Evolutionary conservation across 2,888 invertebrate species (phyloP).

Genomic region (Rotaria sp.): DNA sequence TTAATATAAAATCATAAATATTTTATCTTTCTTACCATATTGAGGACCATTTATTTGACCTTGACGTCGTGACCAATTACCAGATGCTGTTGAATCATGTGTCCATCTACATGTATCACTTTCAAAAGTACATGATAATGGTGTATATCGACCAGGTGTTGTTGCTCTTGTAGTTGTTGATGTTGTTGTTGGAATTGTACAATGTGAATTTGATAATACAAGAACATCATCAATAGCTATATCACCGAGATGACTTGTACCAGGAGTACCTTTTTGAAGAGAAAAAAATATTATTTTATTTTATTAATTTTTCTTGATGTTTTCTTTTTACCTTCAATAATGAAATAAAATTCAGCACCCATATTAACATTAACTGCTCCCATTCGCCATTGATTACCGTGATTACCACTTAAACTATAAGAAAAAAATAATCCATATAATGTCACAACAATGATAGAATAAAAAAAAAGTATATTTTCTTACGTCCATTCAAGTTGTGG

Average conservation of each 20-base stretch:
- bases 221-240: conserved; percentile 27
- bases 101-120: conserved; percentile 48
- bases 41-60: conserved; percentile 46
- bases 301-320: neutral
- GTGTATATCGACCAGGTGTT: neutral
- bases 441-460: neutral
- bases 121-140: conserved; percentile 50
- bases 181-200: neutral
- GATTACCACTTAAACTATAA: conserved; percentile 44
- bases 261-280: conserved; percentile 13
- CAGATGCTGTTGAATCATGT: conserved; percentile 45
- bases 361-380: conserved; percentile 40
- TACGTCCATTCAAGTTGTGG: conserved; percentile 32
- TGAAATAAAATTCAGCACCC: conserved; percentile 39
- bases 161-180: neutral
- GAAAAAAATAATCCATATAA: neutral
- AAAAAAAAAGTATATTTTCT: neutral
- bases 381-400: conserved; percentile 47
- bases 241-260: conserved; percentile 31
- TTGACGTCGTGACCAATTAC: conserved; percentile 47
- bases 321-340: conserved; percentile 41
- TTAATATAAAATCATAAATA: neutral
- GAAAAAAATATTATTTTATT: neutral
- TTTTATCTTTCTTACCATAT: neutral
- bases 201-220: neutral